phyloP scores from a whole-genome alignment of 2,797 vertebrate genomes.

The Tokudaia tokunoshimensis region DNA sequence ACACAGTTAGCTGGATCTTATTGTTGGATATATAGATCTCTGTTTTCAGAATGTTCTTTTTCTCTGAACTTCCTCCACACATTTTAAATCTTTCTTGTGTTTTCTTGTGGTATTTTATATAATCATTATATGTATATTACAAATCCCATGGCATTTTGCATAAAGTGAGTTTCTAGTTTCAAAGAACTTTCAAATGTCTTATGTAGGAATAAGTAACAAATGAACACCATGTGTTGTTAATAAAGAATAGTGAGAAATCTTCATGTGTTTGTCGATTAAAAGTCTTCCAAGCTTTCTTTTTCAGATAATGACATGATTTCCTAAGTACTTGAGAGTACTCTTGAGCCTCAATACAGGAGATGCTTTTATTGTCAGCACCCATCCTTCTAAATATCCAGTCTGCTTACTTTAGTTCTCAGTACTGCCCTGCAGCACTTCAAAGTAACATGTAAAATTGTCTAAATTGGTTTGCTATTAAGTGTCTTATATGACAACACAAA shows the following conservation, averaged over 20 bases:
- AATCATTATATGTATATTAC: conserved; percentile 22
- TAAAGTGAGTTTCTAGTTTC: conserved; percentile 19
- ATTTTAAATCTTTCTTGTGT: neutral
- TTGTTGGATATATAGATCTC: neutral
- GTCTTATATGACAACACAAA: conserved; percentile 21
- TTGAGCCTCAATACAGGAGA: neutral
- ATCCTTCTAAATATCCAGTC: neutral
- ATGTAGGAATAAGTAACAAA: conserved; percentile 43
- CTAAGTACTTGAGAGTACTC: neutral
- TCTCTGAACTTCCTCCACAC: conserved; percentile 14
- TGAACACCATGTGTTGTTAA: conserved; percentile 9
- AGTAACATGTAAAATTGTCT: neutral
- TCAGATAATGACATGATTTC: conserved; percentile 10
- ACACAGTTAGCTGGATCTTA: conserved; percentile 26
- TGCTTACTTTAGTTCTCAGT: neutral
- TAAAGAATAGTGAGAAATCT: conserved; percentile 29
- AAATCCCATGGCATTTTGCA: neutral
- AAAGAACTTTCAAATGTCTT: neutral
- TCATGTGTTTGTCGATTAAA: conserved; percentile 40
- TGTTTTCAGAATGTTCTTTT: conserved; percentile 43
- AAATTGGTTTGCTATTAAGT: conserved; percentile 19
- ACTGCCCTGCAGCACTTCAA: neutral
- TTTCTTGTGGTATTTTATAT: conserved; percentile 55
- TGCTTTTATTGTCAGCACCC: neutral
- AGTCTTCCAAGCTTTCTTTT: neutral